Evolutionary conservation across 2,797 vertebrate species (phyloP).

Genomic region (Enteromius trimaculatus): DNA sequence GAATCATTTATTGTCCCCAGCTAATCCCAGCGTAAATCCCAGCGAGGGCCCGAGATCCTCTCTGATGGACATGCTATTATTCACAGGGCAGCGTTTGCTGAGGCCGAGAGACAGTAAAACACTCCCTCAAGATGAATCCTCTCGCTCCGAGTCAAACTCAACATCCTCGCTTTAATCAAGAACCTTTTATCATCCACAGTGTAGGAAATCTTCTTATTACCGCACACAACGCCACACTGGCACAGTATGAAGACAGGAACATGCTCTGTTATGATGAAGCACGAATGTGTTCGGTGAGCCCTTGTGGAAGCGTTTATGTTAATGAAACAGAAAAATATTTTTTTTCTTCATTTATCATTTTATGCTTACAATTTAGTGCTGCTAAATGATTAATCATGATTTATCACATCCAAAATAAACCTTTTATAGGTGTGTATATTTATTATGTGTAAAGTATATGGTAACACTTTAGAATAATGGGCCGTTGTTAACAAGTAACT

Average conservation of each 20-base stretch:
- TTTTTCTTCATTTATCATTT: neutral
- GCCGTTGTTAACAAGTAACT: no score
- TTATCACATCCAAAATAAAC: no score
- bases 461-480: no score
- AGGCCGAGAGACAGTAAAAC: conserved; percentile 76
- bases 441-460: no score
- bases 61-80: conserved; percentile 84
- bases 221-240: conserved; percentile 68
- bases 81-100: conserved; percentile 75
- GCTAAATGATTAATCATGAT: no score
- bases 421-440: no score
- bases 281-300: conserved; percentile 43
- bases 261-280: conserved; percentile 72
- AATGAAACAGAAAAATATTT: neutral
- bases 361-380: neutral
- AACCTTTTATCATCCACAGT: conserved; percentile 77
- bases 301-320: neutral
- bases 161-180: conserved; percentile 80
- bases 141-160: conserved; percentile 75
- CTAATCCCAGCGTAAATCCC: conserved; percentile 83
- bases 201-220: conserved; percentile 70
- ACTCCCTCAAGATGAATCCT: conserved; percentile 83
- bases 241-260: conserved; percentile 64
- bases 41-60: conserved; percentile 77
- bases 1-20: conserved; percentile 81